Evolutionary conservation across 2,113 vertebrate species (phyloP), one percentile per base, ranked within the genome.

Genomic region (Poicephalus gulielmi): DNA sequence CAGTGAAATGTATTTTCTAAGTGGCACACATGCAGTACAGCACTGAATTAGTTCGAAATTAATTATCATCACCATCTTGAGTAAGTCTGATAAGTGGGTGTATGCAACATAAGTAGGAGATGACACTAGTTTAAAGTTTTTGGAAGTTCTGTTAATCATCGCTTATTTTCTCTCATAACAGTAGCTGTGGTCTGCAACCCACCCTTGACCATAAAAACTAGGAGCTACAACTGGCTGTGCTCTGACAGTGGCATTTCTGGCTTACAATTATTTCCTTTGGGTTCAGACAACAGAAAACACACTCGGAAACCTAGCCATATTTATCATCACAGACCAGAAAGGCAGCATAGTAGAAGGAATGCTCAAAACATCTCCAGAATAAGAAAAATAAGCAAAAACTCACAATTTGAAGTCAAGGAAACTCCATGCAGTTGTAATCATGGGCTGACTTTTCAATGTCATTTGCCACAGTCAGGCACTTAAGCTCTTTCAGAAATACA

Each of bases 151-250:
- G 37, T 78, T 86, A 84, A 74, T 63, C 28, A 63, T 63, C 4
- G 1, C 17, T 83, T 57, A 47, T 57, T 63, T 89, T 84, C 66
- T 68, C 11, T 35, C 35, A 14, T 24, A 74, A 44, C 10, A 4
- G 31, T 74, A 50, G 20, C 3, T 67, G 13, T 35, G 74, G 60
- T 55, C 18, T 44, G 37, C 1, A 2, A 73, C 23, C 66, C 33
- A 63, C 28, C 37, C 31, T 50, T 31, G 23, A 59, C 13, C 60
- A 44, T 0, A 11, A 37, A 77, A 78, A 2, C 0, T 0, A 78
- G 39, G 19, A 87, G 44, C 44, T 69, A 53, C 76, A 80, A 80
- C 39, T 70, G 64, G n/a, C n/a, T 71, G 68, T 74, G 33, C 76
- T 62, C 41, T 77, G 13, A 47, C 8, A 49, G 43, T 22, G n/a